Percentiles rank a stretch among this genome's conserved stretches.
Conservation (phyloP, 2,113 vertebrate genomes). For the Callospermophilus lateralis region DNA sequence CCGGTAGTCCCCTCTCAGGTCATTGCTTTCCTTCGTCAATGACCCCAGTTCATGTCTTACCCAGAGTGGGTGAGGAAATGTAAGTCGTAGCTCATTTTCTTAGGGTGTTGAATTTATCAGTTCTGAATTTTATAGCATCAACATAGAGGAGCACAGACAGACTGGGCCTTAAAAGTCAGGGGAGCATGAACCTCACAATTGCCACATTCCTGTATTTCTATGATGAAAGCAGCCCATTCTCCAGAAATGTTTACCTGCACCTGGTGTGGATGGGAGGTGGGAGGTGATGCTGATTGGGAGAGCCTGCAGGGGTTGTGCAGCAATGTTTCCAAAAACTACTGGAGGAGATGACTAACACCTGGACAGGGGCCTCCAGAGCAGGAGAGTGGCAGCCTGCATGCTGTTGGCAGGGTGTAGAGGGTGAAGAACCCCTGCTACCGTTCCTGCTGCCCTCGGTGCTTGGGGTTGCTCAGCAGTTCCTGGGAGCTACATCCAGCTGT, state of each 20-base stretch:
- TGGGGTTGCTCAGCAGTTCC: neutral
- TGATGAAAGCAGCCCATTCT: too few species aligned
- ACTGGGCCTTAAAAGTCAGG: too few species aligned
- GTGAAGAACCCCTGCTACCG: neutral
- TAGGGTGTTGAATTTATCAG: neutral
- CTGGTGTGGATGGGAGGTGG: neutral
- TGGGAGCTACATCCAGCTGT: neutral
- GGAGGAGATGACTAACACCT: neutral
- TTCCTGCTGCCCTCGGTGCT: neutral
- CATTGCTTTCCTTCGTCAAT: rapidly evolving
- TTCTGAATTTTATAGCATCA: neutral
- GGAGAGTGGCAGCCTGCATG: neutral
- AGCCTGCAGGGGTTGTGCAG: rapidly evolving
- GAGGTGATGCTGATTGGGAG: neutral
- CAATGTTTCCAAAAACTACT: neutral
- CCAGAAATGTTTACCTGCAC: neutral
- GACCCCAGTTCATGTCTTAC: neutral
- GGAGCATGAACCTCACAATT: too few species aligned
- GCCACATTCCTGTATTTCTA: neutral
- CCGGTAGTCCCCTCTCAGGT: neutral
- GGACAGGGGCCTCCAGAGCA: neutral
- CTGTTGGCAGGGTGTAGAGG: neutral
- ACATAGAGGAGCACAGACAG: neutral
- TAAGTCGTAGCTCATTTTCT: neutral
- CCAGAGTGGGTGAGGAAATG: neutral